phyloP scores from a whole-genome alignment of 2,888 invertebrate species.

The Tiliacea aurago region DNA sequence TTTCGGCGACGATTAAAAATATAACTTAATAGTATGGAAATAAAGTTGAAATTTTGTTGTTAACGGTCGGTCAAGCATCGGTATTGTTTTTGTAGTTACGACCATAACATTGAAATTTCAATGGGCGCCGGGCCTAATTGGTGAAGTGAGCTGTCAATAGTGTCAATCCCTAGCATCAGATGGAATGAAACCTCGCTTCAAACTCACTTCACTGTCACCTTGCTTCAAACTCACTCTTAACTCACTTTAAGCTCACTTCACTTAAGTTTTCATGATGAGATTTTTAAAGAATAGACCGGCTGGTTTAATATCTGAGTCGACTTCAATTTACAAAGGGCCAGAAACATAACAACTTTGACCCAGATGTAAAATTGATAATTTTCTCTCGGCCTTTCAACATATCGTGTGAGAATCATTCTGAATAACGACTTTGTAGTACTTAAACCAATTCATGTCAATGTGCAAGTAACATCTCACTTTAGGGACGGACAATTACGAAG shows the following conservation, averaged over 20 bases:
- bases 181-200: no score
- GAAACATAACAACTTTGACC: background rate
- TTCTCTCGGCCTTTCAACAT: slow-evolving; percentile 25
- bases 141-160: background rate
- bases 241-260: background rate
- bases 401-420: slow-evolving; percentile 33
- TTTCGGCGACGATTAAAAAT: no score
- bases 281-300: no score
- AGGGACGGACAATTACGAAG: slow-evolving; percentile 29
- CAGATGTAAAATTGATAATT: background rate
- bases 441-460: slow-evolving; percentile 27
- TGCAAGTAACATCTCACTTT: slow-evolving; percentile 29
- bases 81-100: no score
- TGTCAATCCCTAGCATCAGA: background rate
- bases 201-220: no score
- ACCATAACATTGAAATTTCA: no score
- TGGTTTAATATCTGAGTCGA: background rate
- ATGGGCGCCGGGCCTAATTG: background rate
- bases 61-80: no score
- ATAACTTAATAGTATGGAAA: no score
- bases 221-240: no score
- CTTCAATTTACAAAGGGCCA: background rate
- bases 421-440: slow-evolving; percentile 5
- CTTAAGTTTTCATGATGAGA: background rate
- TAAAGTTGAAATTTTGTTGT: no score